Evolutionary conservation across 2,113 vertebrate species (phyloP), one percentile per base, ranked within the genome.

Genomic region (Scomber japonicus): DNA sequence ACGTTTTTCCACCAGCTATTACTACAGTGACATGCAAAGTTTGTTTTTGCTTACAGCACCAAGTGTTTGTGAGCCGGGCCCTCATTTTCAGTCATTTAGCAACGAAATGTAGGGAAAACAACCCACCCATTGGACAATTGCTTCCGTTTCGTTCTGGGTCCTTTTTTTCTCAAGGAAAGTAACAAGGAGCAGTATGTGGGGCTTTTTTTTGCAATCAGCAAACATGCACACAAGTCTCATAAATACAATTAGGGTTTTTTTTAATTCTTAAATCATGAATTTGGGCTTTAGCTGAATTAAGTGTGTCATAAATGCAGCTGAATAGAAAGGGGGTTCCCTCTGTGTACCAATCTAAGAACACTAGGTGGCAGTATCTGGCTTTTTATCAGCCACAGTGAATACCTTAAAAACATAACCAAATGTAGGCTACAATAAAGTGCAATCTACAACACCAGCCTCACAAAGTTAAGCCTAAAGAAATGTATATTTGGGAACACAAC

Each of bases 281-380:
- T 59, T 13, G 2, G 12, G 53, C 17, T 48, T 21, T 44, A n/a
- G 21, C 45, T 73, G 2, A 16, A 19, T 17, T 66, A 14, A 16
- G 16, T 45, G 51, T 40, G n/a, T 75, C 62, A 75, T 40, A 19
- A 55, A 66, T 79, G 44, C 45, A 74, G 44, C 63, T 54, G 5
- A 12, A 53, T 55, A 0, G 27, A 14, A 46, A 56, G 24, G 67
- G 65, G 78, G 48, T 51, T 80, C 62, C 88, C 75, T 78, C 24
- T 71, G n/a, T 75, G 21, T 77, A 2, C 1, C 61, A 21, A 1
- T 15, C 19, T 54, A 10, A 73, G 46, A 71, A 63, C 93, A 90
- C 84, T 81, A 89, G 91, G 78, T 89, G 93, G 87, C 90, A 90
- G 84, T 90, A 55, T 86, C 57, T 63, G 66, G 59, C 87, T 88